Evolutionary conservation across 2,113 vertebrate species (phyloP), one percentile per base, ranked within the genome.

Genomic region (Hypanus sabinus): DNA sequence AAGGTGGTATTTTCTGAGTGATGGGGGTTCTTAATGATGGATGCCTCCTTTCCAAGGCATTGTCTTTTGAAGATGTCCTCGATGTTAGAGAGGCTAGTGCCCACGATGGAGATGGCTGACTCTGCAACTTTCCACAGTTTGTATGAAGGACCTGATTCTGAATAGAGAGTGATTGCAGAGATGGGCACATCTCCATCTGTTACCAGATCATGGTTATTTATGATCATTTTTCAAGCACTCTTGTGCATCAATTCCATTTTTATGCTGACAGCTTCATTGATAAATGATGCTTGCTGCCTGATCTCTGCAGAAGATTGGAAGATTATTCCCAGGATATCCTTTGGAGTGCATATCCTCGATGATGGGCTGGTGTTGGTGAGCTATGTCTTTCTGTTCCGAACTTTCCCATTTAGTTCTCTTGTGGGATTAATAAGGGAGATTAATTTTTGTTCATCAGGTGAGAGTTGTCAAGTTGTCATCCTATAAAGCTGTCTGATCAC

Each of bases 111-210:
- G 46, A 1, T 46, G 46, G 46, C 46, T 46, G 46, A 46, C 2
- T 46, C 4, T 46, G 46, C 46, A 46, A 3, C 46, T 46, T 46
- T 46, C 46, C 2, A 3, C 1, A 46, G 46, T 46, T 92, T 93
- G 24, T 46, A 7, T 30, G 70, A 38, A 60, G 71, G 33, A 55
- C 91, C 65, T 27, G 68, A 22, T 27, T 30, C 70, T 12, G 68
- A 55, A 93, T 27, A 55, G 46, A 73, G n/a, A 46, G 38, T 73
- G 68, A 73, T 73, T 75, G 70, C 36, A 46, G 91, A 93, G 68
- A 93, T 55, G 14, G 36, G 91, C 20, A 93, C 91, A 93, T 93
- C 91, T 93, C 68, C 91, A 93, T 93, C 91, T 93, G 91, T 93
- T 70, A 93, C 33, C 70, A 93, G 24, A 55, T 73, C 27, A 8